Evolutionary conservation across 2,888 invertebrate genomes (phyloP), one percentile per base, ranked within the genome.

Genomic region (Leucoma salicis): DNA sequence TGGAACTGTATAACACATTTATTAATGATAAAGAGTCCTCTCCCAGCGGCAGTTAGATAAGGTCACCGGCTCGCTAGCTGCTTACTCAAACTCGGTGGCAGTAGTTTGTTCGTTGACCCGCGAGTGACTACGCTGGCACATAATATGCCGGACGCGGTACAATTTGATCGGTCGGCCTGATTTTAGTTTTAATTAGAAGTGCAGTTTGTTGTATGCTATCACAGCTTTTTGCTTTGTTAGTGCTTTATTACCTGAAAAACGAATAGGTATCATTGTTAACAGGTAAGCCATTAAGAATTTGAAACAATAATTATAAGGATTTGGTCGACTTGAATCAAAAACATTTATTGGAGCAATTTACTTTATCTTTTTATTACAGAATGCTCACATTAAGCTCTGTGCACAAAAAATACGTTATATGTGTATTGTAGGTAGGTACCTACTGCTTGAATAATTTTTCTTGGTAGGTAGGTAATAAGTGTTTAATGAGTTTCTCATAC

Each of bases 91-190:
- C n/a, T n/a, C n/a, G n/a, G n/a, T 72, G 71, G 70, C 66, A 71
- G 73, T 79, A 71, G 75, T 77, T 79, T 84, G 84, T 84, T 62
- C 83, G 74, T 81, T 84, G 84, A 85, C 81, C 85, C 74, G 71
- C 59, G 70, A 53, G 53, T 66, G 68, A 69, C 48, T 69, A 73
- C 66, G 70, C 63, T 49, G 50, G 57, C 70, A 65, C 62, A 65
- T 63, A 63, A 21, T 21, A 21, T 4, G n/a, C 63, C 55, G 42
- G 41, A 48, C 50, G 14, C 34, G n/a, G 28, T 28, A 32, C 35
- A 21, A 24, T 38, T 53, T 44, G 34, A 34, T 47, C 36, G n/a
- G 14, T 42, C 35, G 33, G 31, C 39, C 43, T 46, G 29, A 32
- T 49, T 51, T 53, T 42, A 14, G 43, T 57, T 13, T 29, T 27